phyloP scores from a whole-genome alignment of 2,113 vertebrate genomes.

The Dascyllus trimaculatus region DNA sequence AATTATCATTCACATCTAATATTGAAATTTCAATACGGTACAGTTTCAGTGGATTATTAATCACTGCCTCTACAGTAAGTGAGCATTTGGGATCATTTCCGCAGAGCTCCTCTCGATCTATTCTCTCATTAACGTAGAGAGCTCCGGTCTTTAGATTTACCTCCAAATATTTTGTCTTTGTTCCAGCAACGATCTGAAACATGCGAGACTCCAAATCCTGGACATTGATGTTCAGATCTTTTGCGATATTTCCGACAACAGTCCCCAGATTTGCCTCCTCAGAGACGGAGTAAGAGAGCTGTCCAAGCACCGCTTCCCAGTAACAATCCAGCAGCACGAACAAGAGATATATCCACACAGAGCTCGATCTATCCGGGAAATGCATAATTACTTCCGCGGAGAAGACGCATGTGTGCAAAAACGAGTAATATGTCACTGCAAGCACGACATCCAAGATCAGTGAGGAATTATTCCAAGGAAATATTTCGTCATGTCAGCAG shows the following conservation, averaged over 20 bases:
- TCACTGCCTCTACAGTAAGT: constrained; percentile 66
- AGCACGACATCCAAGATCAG: no score
- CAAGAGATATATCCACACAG: constrained; percentile 37
- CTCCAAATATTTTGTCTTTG: constrained; percentile 70
- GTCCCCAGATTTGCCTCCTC: constrained; percentile 75
- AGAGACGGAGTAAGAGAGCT: constrained; percentile 69
- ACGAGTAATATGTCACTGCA: no score
- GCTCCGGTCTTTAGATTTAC: constrained; percentile 74
- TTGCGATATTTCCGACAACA: constrained; percentile 73
- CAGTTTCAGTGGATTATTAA: constrained; percentile 76
- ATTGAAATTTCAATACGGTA: constrained; percentile 71
- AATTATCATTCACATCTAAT: no score
- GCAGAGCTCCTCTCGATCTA: constrained; percentile 72
- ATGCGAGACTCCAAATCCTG: constrained; percentile 66
- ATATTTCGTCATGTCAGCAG: no score
- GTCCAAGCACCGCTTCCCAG: constrained; percentile 58
- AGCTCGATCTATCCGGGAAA: not conserved
- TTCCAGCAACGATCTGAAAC: constrained; percentile 70
- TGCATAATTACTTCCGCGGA: constrained; percentile 18
- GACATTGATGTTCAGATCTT: constrained; percentile 70
- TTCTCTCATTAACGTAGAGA: constrained; percentile 63
- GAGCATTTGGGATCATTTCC: constrained; percentile 41
- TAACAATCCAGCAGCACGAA: constrained; percentile 50
- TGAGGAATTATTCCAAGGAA: no score
- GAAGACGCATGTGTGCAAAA: no score